A percentile compares a stretch with the other conserved stretches of the same genome.
phyloP scores from a whole-genome alignment of 1,140 invertebrate species.

The Conus betulinus region DNA sequence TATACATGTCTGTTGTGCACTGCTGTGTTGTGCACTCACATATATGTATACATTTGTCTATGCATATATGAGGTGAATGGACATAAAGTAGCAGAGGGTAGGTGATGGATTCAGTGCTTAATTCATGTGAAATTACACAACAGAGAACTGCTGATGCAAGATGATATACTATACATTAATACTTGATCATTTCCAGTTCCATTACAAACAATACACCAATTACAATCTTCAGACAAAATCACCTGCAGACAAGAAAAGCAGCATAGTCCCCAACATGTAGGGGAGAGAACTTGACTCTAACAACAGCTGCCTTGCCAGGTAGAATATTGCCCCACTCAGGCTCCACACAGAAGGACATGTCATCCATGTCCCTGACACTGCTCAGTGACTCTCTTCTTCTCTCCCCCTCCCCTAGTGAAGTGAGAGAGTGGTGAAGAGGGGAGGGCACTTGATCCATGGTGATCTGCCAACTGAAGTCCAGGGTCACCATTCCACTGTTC shows the following conservation, averaged over 20 bases:
- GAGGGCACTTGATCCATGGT: conserved; percentile 68
- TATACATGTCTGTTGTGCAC: no score
- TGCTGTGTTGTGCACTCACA: no score
- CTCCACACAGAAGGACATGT: conserved; percentile 70
- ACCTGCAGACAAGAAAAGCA: conserved; percentile 71
- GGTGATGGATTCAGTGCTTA: no score
- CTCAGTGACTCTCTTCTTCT: conserved; percentile 50
- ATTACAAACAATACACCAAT: no score
- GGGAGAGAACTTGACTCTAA: conserved; percentile 72
- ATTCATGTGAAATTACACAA: no score
- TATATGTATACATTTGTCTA: no score
- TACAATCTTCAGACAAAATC: conserved; percentile 28
- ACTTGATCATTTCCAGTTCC: no score
- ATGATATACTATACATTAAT: no score
- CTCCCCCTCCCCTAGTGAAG: conserved; percentile 59
- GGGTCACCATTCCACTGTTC: conserved; percentile 67
- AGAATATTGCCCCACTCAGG: conserved; percentile 68
- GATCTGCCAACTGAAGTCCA: conserved; percentile 73
- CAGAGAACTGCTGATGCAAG: no score
- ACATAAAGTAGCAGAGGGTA: no score
- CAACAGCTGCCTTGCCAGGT: conserved; percentile 63
- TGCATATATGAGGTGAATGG: no score
- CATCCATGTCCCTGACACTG: conserved; percentile 57
- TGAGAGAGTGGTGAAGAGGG: conserved; percentile 60
- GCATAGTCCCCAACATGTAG: conserved; percentile 72